These are phyloP conservation scores for Stigmatopora nigra DNA, from an alignment of 2,113 vertebrate genomes.

Conservation along the genomic window DNA sequence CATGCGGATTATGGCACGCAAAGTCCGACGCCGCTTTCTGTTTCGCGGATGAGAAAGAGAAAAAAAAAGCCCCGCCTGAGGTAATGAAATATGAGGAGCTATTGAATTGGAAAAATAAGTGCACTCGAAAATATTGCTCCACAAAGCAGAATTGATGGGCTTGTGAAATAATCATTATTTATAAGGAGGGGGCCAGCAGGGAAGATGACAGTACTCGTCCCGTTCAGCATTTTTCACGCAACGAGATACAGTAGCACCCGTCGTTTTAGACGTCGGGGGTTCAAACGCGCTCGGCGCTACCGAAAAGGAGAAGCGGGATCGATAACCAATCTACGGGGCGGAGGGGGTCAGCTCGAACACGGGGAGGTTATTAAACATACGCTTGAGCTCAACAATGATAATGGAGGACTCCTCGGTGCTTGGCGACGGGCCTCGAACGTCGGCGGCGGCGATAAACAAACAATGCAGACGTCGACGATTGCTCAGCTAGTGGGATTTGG, in stretches of 20 bases:
- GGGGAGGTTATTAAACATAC: slow-evolving; percentile 51
- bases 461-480: neutral
- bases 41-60: slow-evolving; percentile 10
- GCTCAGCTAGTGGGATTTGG: neutral
- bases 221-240: slow-evolving; percentile 66
- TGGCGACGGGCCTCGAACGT: neutral
- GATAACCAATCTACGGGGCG: slow-evolving; percentile 70
- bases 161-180: slow-evolving; percentile 57
- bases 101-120: slow-evolving; percentile 56
- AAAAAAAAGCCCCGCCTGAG: slow-evolving; percentile 14
- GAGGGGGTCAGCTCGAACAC: slow-evolving; percentile 53
- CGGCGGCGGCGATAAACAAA: neutral
- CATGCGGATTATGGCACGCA: slow-evolving; percentile 30
- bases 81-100: slow-evolving; percentile 59
- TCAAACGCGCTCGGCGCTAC: slow-evolving; percentile 29
- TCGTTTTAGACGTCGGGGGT: slow-evolving; percentile 12
- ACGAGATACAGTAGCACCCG: slow-evolving; percentile 38
- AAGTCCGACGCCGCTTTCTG: slow-evolving; percentile 12
- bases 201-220: slow-evolving; percentile 53
- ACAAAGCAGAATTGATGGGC: slow-evolving; percentile 52
- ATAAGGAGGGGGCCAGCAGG: slow-evolving; percentile 21
- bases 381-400: slow-evolving; percentile 28
- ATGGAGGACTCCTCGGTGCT: slow-evolving; percentile 27
- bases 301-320: slow-evolving; percentile 57
- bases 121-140: slow-evolving; percentile 55